Conservation (phyloP, 1,140 invertebrate genomes). For the Physella acuta region DNA sequence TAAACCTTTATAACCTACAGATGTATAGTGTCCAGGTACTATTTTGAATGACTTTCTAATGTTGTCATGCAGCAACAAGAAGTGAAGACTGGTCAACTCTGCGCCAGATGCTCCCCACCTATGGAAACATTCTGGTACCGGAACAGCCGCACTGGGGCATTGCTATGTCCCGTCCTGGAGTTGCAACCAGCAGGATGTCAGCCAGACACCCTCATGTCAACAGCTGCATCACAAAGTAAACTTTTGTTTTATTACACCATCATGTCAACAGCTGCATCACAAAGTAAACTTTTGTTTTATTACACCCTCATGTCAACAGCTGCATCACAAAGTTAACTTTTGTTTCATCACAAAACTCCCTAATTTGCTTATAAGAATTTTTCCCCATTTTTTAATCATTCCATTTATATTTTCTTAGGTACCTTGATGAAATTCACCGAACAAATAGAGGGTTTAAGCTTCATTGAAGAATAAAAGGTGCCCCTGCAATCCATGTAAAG, state of each 20-base stretch:
- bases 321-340: constrained; percentile 52
- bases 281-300: constrained; percentile 48
- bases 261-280: constrained; percentile 54
- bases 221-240: constrained; percentile 55
- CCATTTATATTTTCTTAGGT: too few relatives aligned
- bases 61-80: constrained; percentile 30
- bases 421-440: too few relatives aligned
- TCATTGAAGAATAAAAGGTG: too few relatives aligned
- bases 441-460: too few relatives aligned
- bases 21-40: too few relatives aligned
- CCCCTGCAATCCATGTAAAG: too few relatives aligned
- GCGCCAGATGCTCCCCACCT: constrained; percentile 52
- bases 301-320: constrained; percentile 49
- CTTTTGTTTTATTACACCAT: constrained; percentile 39
- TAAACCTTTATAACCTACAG: too few relatives aligned
- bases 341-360: constrained; percentile 24
- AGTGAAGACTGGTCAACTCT: constrained; percentile 55
- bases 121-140: constrained; percentile 33
- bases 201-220: constrained; percentile 47
- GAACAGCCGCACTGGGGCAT: constrained; percentile 50
- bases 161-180: constrained; percentile 32
- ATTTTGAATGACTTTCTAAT: too few relatives aligned
- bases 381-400: too few relatives aligned
- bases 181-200: constrained; percentile 21
- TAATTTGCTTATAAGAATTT: neutral